Evolutionary conservation across 2,113 vertebrate species (phyloP).

Genomic region (Acanthisitta chloris): DNA sequence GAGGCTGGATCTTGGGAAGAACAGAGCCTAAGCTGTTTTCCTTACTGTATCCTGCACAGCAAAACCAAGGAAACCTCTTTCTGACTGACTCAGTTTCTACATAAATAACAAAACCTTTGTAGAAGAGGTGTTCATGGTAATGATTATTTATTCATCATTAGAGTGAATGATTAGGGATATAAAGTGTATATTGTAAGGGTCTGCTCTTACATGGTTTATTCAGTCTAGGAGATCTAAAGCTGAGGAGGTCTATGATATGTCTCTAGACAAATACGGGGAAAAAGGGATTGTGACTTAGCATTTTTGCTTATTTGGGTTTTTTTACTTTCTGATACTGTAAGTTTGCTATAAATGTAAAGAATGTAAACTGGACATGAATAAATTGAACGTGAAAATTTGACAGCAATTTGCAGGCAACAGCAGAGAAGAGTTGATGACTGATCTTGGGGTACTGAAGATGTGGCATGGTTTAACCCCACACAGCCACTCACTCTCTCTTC

Average conservation of each 20-base stretch:
- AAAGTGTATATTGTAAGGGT: neutral
- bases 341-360: neutral
- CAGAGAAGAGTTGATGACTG: neutral
- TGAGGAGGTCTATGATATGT: neutral
- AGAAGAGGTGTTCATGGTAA: neutral
- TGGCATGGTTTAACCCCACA: neutral
- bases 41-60: neutral
- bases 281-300: neutral
- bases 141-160: no score
- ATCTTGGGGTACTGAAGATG: neutral
- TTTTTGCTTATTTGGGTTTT: neutral
- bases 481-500: neutral
- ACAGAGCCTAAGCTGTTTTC: neutral
- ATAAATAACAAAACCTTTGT: neutral
- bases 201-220: neutral
- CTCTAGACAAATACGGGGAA: neutral
- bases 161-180: neutral
- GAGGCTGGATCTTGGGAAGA: neutral
- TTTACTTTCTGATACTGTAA: neutral
- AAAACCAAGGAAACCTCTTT: neutral
- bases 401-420: neutral
- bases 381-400: neutral
- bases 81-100: neutral
- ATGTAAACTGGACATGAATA: neutral
- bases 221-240: neutral